A percentile compares a stretch with the other conserved stretches of the same genome.
Conservation (phyloP, 2,797 vertebrate genomes). For the Oophaga sylvatica region DNA sequence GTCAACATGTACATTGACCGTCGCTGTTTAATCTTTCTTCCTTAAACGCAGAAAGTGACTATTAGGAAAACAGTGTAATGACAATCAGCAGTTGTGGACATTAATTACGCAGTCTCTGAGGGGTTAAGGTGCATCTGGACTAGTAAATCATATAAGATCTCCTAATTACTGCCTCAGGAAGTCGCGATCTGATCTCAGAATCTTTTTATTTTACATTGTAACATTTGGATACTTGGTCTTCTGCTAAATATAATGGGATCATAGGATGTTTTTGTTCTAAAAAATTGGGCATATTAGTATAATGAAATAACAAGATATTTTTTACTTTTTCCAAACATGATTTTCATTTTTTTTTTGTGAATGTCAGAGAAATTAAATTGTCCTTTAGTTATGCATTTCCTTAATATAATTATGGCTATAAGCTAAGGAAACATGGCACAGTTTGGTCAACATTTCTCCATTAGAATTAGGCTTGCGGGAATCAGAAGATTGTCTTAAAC, state of each 20-base stretch:
- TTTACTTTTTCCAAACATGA: not conserved
- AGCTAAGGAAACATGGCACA: not conserved
- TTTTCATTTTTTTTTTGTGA: too few relatives aligned
- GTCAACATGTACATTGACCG: not conserved
- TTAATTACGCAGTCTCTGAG: not conserved
- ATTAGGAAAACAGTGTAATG: conserved; percentile 13
- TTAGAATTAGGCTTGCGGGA: not conserved
- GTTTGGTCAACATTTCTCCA: not conserved
- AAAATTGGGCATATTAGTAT: not conserved
- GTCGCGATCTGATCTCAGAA: not conserved
- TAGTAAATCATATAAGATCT: conserved; percentile 21
- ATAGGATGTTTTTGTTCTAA: not conserved
- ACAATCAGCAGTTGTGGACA: conserved; percentile 14
- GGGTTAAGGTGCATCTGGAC: conserved; percentile 21
- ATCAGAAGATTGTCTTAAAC: not conserved
- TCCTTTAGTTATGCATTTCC: too few relatives aligned
- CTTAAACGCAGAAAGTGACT: not conserved
- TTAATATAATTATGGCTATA: not conserved
- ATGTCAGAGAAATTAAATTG: too few relatives aligned
- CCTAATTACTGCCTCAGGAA: conserved; percentile 9
- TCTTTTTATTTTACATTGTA: not conserved
- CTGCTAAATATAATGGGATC: not conserved
- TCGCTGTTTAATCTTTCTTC: not conserved
- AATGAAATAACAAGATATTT: not conserved
- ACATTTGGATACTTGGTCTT: not conserved